Evolutionary conservation across 2,113 vertebrate genomes (phyloP).

Genomic region (Scortum barcoo): DNA sequence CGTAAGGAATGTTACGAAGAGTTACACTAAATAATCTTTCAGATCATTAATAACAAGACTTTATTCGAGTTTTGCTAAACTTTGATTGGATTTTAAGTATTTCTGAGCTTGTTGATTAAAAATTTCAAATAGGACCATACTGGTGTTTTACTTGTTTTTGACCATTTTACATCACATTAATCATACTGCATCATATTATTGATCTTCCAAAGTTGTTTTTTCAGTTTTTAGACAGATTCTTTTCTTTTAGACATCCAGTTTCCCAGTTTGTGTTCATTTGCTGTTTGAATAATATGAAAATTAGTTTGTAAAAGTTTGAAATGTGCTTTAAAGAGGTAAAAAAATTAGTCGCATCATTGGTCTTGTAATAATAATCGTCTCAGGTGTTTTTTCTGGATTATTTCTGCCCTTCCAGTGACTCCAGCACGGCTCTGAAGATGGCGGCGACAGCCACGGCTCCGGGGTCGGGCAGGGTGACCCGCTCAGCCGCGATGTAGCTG

Average conservation of each 20-base stretch:
- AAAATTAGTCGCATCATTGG: neutral
- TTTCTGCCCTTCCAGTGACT: slow-evolving; percentile 74
- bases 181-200: too few relatives aligned
- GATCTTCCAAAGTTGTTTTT: too few relatives aligned
- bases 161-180: too few relatives aligned
- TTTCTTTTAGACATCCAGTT: neutral
- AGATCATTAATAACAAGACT: neutral
- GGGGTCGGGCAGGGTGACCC: slow-evolving; percentile 89
- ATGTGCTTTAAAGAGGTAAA: neutral
- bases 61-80: neutral
- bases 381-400: neutral
- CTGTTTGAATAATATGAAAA: neutral
- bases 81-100: neutral
- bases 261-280: neutral
- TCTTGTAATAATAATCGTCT: neutral
- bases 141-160: neutral
- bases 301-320: neutral
- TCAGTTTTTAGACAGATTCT: neutral
- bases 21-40: neutral
- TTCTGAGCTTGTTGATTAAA: neutral
- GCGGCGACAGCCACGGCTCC: slow-evolving; percentile 89
- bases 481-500: slow-evolving; percentile 90
- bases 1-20: neutral
- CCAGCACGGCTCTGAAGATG: slow-evolving; percentile 86
- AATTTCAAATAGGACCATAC: neutral